phyloP scores from a whole-genome alignment of 2,113 vertebrate species.

The Pitta sordida region DNA sequence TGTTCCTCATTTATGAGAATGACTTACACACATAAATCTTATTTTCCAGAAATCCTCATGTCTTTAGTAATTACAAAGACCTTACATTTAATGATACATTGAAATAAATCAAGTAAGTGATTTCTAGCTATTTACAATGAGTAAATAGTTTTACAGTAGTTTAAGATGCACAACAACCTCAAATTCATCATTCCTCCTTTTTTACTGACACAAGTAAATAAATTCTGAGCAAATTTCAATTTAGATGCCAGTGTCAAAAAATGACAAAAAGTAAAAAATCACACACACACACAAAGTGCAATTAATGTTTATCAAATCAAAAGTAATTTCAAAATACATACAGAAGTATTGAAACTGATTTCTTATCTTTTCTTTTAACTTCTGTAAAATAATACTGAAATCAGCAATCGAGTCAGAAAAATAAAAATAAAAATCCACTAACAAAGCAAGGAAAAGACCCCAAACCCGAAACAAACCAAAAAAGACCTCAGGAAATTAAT shows the following conservation, averaged over 20 bases:
- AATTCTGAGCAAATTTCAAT: background rate
- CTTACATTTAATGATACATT: background rate
- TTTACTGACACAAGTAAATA: background rate
- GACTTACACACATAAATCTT: background rate
- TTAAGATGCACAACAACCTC: background rate
- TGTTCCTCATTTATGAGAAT: background rate
- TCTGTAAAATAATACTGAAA: background rate
- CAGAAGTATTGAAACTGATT: background rate
- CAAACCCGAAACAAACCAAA: background rate
- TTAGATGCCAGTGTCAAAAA: background rate
- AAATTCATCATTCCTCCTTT: background rate
- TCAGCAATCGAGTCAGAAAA: background rate
- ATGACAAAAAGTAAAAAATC: background rate
- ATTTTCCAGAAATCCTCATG: background rate
- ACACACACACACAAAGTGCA: rapidly evolving
- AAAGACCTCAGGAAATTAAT: background rate
- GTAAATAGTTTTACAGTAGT: background rate
- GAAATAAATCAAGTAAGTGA: background rate
- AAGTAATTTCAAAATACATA: background rate
- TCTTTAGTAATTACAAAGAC: background rate
- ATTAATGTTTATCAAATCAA: background rate
- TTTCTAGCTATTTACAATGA: background rate
- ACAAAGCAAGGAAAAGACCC: background rate
- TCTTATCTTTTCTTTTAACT: background rate
- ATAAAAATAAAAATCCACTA: background rate